Evolutionary conservation across 2,113 vertebrate genomes (phyloP), one percentile per base, ranked within the genome.

Genomic region (Toxotes chatareus): DNA sequence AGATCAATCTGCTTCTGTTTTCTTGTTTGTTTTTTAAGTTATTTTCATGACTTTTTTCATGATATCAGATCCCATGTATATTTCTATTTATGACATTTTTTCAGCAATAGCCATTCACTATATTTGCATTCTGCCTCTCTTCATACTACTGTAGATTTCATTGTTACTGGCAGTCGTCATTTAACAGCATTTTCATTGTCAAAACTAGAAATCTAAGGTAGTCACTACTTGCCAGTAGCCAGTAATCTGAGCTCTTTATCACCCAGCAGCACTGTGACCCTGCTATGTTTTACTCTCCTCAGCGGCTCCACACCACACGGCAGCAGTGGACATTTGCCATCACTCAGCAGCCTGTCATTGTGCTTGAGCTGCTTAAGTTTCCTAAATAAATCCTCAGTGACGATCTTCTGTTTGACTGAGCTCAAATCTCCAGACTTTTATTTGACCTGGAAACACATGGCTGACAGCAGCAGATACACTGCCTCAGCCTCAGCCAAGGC

Each of bases 401-500:
- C 17, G 7, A 60, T 66, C 46, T 23, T 51, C 64, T 59, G 77
- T 80, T 67, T 44, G 76, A 73, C 56, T 44, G 65, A 79, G 77
- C 74, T 80, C 46, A 81, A 67, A 47, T 59, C 75, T 83, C 81
- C 70, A 75, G 70, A 76, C 67, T 86, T 55, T 36, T 47, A 31
- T 36, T 27, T 32, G 76, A 89, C 47, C 72, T 59, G 79, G 19
- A 79, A 90, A 69, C 57, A 51, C 46, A 8, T 51, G 66, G 62
- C 84, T 72, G 85, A 89, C 46, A 47, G 75, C 85, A 67, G 57
- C 73, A 75, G 76, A 91, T 76, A 13, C 5, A 9, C 36, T 56
- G 73, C 75, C 71, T 84, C 72, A 55, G 47, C 47, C 13, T 61
- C 36, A 1, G 73, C 66, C 66, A 59, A 74, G 76, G 73, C 69